Percentiles rank a stretch among this genome's conserved stretches.
phyloP scores from a whole-genome alignment of 2,113 vertebrate species.

The Thamnaconus septentrionalis region DNA sequence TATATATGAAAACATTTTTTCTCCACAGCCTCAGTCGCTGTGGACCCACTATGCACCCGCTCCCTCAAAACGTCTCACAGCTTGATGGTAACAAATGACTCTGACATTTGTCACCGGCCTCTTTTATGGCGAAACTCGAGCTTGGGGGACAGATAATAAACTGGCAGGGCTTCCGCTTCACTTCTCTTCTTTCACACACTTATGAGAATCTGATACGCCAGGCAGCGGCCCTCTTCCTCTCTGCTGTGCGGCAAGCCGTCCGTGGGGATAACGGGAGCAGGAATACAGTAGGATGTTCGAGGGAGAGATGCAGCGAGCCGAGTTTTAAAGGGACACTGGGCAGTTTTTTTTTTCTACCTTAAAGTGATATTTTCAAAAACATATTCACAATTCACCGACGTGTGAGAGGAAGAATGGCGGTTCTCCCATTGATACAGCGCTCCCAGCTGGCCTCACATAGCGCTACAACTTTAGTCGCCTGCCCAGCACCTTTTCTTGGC shows the following conservation, averaged over 20 bases:
- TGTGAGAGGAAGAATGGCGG: too few relatives aligned
- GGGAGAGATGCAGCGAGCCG: background rate
- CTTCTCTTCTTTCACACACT: conserved; percentile 67
- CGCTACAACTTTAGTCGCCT: too few relatives aligned
- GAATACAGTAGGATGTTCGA: conserved; percentile 4
- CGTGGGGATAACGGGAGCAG: conserved; percentile 33
- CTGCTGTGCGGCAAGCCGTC: conserved; percentile 43
- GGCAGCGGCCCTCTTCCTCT: conserved; percentile 21
- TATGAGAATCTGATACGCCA: conserved; percentile 65
- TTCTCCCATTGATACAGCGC: too few relatives aligned
- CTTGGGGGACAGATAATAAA: conserved; percentile 34
- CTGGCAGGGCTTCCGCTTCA: conserved; percentile 58
- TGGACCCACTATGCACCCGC: too few relatives aligned
- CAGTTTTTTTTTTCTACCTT: too few relatives aligned
- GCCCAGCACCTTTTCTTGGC: too few relatives aligned
- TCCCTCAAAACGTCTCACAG: conserved; percentile 13
- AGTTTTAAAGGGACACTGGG: too few relatives aligned
- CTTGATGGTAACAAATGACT: conserved; percentile 1
- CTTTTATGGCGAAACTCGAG: conserved; percentile 39
- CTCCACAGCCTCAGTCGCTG: too few relatives aligned
- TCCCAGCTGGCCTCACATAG: too few relatives aligned
- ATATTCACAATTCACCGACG: too few relatives aligned
- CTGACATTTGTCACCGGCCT: conserved; percentile 30
- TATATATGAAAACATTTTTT: too few relatives aligned
- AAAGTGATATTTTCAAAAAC: too few relatives aligned